phyloP scores from a whole-genome alignment of 1,140 invertebrate species.

The Ctenoplectra terminalis region DNA sequence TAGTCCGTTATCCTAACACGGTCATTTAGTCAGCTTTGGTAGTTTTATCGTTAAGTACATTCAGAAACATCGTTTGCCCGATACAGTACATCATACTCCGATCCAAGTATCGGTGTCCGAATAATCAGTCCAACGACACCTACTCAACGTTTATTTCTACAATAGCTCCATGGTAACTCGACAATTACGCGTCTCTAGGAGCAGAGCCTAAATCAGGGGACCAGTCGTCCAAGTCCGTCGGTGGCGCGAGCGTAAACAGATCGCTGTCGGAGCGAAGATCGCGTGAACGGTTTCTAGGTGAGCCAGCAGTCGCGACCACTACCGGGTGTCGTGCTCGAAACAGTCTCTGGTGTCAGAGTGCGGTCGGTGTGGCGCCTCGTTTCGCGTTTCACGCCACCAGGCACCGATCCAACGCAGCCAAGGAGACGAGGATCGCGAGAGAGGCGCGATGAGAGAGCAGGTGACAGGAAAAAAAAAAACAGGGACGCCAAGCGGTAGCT shows the following conservation, averaged over 20 bases:
- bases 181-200: too few species aligned
- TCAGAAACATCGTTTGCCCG: too few species aligned
- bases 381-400: conserved; percentile 60
- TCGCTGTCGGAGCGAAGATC: conserved; percentile 52
- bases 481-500: conserved; percentile 13
- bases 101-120: too few species aligned
- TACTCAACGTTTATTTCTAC: too few species aligned
- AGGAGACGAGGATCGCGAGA: not conserved
- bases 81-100: too few species aligned
- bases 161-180: too few species aligned
- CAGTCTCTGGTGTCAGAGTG: conserved; percentile 60
- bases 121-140: too few species aligned
- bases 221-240: conserved; percentile 15
- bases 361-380: conserved; percentile 60
- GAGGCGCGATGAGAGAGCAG: not conserved
- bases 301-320: conserved; percentile 66
- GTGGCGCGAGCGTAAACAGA: conserved; percentile 45
- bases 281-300: conserved; percentile 73
- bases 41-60: too few species aligned
- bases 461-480: conserved; percentile 38
- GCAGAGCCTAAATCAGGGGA: too few species aligned
- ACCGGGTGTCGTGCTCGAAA: conserved; percentile 71
- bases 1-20: too few species aligned
- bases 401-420: not conserved
- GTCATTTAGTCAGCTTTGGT: too few species aligned